Conservation (phyloP, 2,113 vertebrate species). For the Semnornis frantzii region DNA sequence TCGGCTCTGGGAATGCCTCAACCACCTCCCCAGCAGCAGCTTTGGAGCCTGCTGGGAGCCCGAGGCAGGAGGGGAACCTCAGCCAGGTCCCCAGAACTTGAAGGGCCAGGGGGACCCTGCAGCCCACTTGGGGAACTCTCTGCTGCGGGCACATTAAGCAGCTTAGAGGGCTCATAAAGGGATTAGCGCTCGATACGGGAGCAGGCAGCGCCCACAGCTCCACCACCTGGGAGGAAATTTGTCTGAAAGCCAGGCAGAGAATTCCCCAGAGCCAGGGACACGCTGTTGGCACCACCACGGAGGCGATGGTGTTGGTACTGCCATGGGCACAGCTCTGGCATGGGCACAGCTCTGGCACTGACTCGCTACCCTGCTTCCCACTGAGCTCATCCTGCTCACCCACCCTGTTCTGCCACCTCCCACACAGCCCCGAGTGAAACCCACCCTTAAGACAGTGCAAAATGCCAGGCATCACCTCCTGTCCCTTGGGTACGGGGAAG, state of each 20-base stretch:
- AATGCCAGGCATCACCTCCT: fast-evolving
- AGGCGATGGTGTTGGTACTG: fast-evolving
- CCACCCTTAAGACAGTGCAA: background rate
- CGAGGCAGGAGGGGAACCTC: fast-evolving
- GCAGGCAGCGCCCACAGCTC: too few species aligned
- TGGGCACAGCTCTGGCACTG: background rate
- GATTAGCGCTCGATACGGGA: too few species aligned
- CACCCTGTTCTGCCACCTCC: background rate
- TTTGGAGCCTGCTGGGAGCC: fast-evolving
- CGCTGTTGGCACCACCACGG: fast-evolving
- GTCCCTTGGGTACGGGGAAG: fast-evolving
- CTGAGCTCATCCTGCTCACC: fast-evolving
- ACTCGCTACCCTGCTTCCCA: fast-evolving
- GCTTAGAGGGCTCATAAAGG: too few species aligned
- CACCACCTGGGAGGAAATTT: background rate
- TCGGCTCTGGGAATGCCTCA: background rate
- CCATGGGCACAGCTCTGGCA: background rate
- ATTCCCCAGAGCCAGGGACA: fast-evolving
- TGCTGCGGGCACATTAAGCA: too few species aligned
- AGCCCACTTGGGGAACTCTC: too few species aligned
- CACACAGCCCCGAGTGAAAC: fast-evolving
- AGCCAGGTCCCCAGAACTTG: fast-evolving
- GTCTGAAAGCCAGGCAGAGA: background rate
- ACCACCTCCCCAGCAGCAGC: fast-evolving
- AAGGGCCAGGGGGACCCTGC: too few species aligned